phyloP scores from a whole-genome alignment of 30 jellyfish, hydroid and myxozoan species.

The Aurelia aurita region DNA sequence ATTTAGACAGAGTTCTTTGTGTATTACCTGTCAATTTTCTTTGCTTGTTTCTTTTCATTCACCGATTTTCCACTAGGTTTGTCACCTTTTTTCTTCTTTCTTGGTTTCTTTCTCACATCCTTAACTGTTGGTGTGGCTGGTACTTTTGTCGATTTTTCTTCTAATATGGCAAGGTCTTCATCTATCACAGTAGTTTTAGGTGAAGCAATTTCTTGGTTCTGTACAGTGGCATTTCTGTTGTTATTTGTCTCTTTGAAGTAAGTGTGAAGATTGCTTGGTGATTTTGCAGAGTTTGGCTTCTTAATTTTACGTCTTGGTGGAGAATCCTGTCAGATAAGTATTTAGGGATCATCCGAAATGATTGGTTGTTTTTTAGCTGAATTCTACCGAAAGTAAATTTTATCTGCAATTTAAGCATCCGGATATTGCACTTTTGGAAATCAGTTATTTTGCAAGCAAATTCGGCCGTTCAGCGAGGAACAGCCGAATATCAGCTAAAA shows the following conservation, averaged over 20 bases:
- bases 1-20: not conserved
- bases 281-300: not conserved
- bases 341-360: too few relatives aligned
- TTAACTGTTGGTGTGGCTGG: conserved; percentile 1
- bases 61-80: not conserved
- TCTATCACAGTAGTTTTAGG: not conserved
- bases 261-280: not conserved
- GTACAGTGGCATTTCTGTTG: not conserved
- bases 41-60: conserved; percentile 14
- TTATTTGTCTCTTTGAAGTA: conserved; percentile 27
- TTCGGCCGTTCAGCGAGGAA: too few relatives aligned
- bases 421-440: too few relatives aligned
- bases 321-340: too few relatives aligned
- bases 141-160: conserved; percentile 30
- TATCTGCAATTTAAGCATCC: too few relatives aligned
- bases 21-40: not conserved
- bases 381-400: too few relatives aligned
- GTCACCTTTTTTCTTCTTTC: not conserved
- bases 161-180: conserved; percentile 1
- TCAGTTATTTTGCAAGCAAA: too few relatives aligned
- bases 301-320: too few relatives aligned
- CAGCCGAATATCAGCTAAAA: too few relatives aligned
- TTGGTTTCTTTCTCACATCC: conserved; percentile 3
- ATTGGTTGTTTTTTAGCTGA: too few relatives aligned
- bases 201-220: too few relatives aligned